These are phyloP conservation scores for Hoplodrina ambigua DNA, from an alignment of 2,888 invertebrate genomes.

Conservation along the genomic window DNA sequence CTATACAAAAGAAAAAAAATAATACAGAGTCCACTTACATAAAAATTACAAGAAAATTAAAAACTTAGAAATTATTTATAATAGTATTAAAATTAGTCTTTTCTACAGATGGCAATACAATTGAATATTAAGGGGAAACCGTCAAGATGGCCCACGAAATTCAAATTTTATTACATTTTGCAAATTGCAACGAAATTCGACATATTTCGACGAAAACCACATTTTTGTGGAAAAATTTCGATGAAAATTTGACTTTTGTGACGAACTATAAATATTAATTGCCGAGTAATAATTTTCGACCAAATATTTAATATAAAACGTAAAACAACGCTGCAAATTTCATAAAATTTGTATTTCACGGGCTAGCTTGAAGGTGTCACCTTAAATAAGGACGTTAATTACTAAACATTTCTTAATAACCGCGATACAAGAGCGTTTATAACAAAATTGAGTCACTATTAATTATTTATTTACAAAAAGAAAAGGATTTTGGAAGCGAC, in stretches of 20 bases:
- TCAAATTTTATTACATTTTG: too few species aligned
- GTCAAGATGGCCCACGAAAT: background rate
- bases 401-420: constrained; percentile 35
- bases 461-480: constrained; percentile 53
- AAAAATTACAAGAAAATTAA: constrained; percentile 65
- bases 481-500: constrained; percentile 32
- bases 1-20: constrained; percentile 62
- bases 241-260: too few species aligned
- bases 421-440: constrained; percentile 28
- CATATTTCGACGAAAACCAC: too few species aligned
- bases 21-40: constrained; percentile 62
- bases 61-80: constrained; percentile 77
- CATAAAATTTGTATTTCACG: background rate
- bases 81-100: constrained; percentile 86
- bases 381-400: constrained; percentile 67
- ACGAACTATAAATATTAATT: too few species aligned
- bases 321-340: too few species aligned
- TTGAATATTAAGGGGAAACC: constrained; percentile 79
- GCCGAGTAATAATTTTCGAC: too few species aligned
- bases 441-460: constrained; percentile 49
- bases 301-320: too few species aligned
- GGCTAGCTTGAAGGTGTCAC: background rate
- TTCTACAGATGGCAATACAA: constrained; percentile 88
- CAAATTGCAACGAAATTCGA: too few species aligned
- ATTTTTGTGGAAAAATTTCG: too few species aligned